Base-by-base conservation (phyloP, 2,113 vertebrate species). In the Ia io region DNA sequence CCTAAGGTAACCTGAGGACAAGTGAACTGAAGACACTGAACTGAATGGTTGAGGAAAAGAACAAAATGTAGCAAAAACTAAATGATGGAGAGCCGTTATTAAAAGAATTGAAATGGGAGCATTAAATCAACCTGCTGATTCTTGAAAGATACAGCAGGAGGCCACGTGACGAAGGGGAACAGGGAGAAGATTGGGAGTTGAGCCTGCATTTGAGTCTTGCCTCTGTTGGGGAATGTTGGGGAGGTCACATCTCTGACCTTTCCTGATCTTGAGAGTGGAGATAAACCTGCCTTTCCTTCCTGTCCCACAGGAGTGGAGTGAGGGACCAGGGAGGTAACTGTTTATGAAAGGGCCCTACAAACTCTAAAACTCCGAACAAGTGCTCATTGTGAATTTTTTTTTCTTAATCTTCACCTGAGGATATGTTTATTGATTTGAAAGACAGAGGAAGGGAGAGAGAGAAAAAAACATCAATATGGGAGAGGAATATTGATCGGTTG, bases 31-130 rank as follows among this genome's bases (percentile, higher is more conserved):
- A 40, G 63, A 79, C 20, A 40, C 63, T 42, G 59, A 76, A 56
- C 49, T 70, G 56, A 90, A 90, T 37, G 37, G 9, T 6, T 47
- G 86, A 69, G 32, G 56, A 40, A 61, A 69, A 32, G 40, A 70
- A 90, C 71, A 90, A 90, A 90, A 42, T 35, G 53, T 85, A n/a
- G 28, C 63, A 71, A 73, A 86, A 91, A 65, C 51, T 85, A 78
- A 79, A 40, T 30, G 28, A 6, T 12, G 30, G 73, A 73, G 22
- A 79, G n/a, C 28, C 30, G 6, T 61, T 51, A 78, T 32, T 90
- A 37, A 69, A 84, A 61, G 80, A 71, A 16, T 91, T 73, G 89
- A 23, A 89, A 69, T 32, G 80, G 32, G n/a, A 84, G n/a, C 42
- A 71, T 79, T 85, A 79, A 79, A 78, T 30, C 63, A 79, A 35